Evolutionary conservation across 1,140 invertebrate species (phyloP).

Genomic region (Cotesia typhae): DNA sequence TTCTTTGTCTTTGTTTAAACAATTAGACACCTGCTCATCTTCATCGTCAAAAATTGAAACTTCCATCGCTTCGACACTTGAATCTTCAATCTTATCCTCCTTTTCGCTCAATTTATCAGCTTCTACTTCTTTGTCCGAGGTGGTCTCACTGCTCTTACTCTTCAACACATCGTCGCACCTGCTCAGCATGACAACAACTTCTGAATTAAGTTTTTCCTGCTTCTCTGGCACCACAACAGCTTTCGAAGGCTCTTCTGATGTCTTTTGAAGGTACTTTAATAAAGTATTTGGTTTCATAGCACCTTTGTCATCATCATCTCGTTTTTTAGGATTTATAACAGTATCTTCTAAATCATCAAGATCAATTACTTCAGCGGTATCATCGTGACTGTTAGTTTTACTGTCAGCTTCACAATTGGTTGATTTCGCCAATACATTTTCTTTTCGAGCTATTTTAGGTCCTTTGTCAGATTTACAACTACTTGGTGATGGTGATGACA

Average conservation of each 20-base stretch:
- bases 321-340: neutral
- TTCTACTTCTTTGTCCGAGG: neutral
- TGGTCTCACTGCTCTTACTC: neutral
- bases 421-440: conserved; percentile 42
- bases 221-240: neutral
- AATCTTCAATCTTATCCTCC: conserved; percentile 7
- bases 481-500: conserved; percentile 45
- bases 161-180: conserved; percentile 5
- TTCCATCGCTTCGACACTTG: conserved; percentile 8
- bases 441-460: conserved; percentile 52
- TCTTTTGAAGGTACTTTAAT: conserved; percentile 52
- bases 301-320: conserved; percentile 18
- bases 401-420: conserved; percentile 31
- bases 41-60: conserved; percentile 16
- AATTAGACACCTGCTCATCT: conserved; percentile 25
- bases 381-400: conserved; percentile 8
- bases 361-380: neutral
- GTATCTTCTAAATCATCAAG: neutral
- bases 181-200: neutral
- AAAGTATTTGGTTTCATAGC: conserved; percentile 45
- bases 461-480: conserved; percentile 50
- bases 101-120: neutral
- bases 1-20: conserved; percentile 6
- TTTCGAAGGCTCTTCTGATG: conserved; percentile 6
- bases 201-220: neutral